Base-by-base conservation (phyloP, 2,888 invertebrate genomes). In the Caradrina clavipalpis region DNA sequence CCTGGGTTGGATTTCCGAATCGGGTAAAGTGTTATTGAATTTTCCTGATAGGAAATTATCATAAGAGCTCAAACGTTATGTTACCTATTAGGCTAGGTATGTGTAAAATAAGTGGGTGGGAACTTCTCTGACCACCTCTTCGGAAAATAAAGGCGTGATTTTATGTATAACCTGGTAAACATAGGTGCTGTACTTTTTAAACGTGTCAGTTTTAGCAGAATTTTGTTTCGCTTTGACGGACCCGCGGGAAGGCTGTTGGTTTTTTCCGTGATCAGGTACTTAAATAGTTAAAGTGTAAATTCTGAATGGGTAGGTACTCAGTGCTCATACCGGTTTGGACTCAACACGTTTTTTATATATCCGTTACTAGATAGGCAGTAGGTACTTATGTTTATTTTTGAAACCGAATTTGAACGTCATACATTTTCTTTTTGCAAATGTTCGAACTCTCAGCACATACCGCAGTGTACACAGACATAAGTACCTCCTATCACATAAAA, bases 191-290 rank as follows among this genome's bases (percentile, higher is more conserved):
- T n/a, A n/a, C n/a, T 7, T 60, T 26, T 22, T 19, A 55, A 45
- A 65, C 22, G 13, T 50, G 19, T 39, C 15, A 39, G 50, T 42
- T 39, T 50, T 21, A 21, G 31, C n/a, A 10, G 1, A 47, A 47
- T 19, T 15, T 31, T 53, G 35, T 35, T 53, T 47, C 35, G 19
- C n/a, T 39, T 64, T 69, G 17, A 73, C 19, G 17, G 51, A 45
- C 19, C 31, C 31, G 2, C 6, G 11, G 50, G 45, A 45, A 35
- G 42, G 50, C 17, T 42, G 7, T 6, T 15, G 42, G 19, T 22
- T 21, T 73, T 73, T 69, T 51, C 35, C 73, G 5, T 45, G 11
- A 10, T 22, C 17, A 19, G 22, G 22, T 45, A n/a, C n/a, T n/a
- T n/a, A 35, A n/a, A 15, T 22, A n/a, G 50, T 61, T 35, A 45